These are phyloP conservation scores for Drosophila pruinosa DNA, from an alignment of 1,140 invertebrate genomes.

Conservation along the genomic window DNA sequence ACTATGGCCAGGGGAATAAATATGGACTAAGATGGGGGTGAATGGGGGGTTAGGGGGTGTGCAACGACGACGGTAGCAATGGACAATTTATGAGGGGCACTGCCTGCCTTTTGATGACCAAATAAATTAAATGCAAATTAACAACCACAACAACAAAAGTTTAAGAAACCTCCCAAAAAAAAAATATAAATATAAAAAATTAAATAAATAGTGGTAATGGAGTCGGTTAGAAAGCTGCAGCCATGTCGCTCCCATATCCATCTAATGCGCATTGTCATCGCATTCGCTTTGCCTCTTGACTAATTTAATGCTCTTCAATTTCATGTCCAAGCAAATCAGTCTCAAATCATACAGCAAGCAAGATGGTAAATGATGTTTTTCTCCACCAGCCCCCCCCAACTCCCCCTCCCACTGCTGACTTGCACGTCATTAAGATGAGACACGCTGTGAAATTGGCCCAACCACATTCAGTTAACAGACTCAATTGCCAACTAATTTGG, in stretches of 20 bases:
- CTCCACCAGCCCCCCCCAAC: neutral
- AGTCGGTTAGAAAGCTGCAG: constrained; percentile 9
- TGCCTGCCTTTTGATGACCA: constrained; percentile 37
- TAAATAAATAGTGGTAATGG: neutral
- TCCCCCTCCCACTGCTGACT: neutral
- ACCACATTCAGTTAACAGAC: neutral
- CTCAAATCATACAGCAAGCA: neutral
- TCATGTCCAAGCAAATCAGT: constrained; percentile 9
- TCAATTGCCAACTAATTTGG: constrained; percentile 10
- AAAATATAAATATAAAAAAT: constrained; percentile 1
- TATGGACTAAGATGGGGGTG: neutral
- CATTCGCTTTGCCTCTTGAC: constrained; percentile 19
- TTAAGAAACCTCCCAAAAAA: no score
- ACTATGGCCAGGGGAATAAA: neutral
- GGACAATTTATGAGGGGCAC: constrained; percentile 27
- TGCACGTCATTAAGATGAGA: neutral
- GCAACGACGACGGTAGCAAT: constrained; percentile 17
- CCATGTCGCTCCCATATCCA: constrained; percentile 15
- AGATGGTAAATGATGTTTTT: neutral
- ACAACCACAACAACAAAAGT: no score
- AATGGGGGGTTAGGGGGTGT: neutral
- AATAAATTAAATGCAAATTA: constrained; percentile 47
- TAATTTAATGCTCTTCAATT: constrained; percentile 29
- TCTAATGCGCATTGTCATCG: constrained; percentile 33
- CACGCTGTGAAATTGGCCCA: constrained; percentile 11